Evolutionary conservation across 2,113 vertebrate species (phyloP).

Genomic region (Kryptolebias marmoratus): DNA sequence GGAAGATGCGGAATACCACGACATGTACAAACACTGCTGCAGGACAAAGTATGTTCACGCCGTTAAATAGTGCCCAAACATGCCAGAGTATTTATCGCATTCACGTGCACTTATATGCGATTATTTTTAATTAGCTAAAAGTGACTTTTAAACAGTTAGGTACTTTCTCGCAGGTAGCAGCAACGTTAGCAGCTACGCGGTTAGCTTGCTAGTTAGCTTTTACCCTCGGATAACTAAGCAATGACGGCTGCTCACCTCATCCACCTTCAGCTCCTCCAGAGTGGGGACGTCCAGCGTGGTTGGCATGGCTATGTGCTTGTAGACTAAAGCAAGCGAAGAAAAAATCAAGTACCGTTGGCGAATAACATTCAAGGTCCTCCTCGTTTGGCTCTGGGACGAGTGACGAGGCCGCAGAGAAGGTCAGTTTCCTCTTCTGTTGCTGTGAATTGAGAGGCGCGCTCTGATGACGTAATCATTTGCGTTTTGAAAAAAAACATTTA

Average conservation of each 20-base stretch:
- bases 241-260: conserved; percentile 83
- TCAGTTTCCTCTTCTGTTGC: conserved; percentile 68
- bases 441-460: conserved; percentile 29
- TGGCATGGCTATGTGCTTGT: conserved; percentile 79
- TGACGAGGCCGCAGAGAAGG: conserved; percentile 74
- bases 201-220: conserved; percentile 47
- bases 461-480: conserved; percentile 56
- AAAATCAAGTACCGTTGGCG: conserved; percentile 2
- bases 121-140: fast-evolving
- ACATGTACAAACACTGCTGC: no score
- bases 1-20: no score
- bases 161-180: neutral
- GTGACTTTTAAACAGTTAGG: no score
- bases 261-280: conserved; percentile 87
- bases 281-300: conserved; percentile 81
- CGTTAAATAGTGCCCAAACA: no score
- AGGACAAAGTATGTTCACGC: no score
- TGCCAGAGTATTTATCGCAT: neutral
- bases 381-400: conserved; percentile 57
- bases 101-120: neutral
- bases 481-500: neutral
- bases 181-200: conserved; percentile 17
- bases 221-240: neutral
- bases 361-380: conserved; percentile 72
- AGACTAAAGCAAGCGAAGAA: conserved; percentile 1